phyloP scores from a whole-genome alignment of 2,888 invertebrate genomes.

The Allolobophora icterica region DNA sequence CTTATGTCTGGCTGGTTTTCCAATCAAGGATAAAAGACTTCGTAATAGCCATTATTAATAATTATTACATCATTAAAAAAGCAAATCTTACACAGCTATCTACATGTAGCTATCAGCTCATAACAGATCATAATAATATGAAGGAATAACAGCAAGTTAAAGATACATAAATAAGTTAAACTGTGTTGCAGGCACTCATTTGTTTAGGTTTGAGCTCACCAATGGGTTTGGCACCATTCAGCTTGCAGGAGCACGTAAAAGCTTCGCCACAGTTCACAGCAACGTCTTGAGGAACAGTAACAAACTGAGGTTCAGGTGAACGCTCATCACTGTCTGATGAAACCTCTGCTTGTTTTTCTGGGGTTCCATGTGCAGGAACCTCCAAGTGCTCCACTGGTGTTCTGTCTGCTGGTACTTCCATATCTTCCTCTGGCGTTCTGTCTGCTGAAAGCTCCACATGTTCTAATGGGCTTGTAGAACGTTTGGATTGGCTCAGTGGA shows the following conservation, averaged over 20 bases:
- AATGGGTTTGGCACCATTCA: slow-evolving; percentile 7
- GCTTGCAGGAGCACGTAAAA: background rate
- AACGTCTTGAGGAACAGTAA: background rate
- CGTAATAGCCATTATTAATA: no score
- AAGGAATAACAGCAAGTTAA: background rate
- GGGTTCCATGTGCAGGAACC: background rate
- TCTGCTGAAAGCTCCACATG: background rate
- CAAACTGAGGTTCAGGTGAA: background rate
- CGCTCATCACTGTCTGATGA: slow-evolving; percentile 8
- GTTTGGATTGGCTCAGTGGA: background rate
- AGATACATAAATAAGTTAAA: background rate
- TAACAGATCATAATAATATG: background rate
- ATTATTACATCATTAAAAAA: no score
- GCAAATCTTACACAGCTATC: background rate
- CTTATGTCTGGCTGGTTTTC: no score
- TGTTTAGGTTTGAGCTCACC: background rate
- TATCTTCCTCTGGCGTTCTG: background rate
- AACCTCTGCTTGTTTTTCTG: background rate
- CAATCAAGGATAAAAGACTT: no score
- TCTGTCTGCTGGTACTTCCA: background rate
- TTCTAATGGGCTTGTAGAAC: background rate
- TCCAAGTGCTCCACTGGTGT: slow-evolving; percentile 5
- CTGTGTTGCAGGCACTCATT: background rate
- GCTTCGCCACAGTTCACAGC: background rate
- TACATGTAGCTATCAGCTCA: background rate